Evolutionary conservation across 1,140 invertebrate genomes (phyloP).

Genomic region (Drosophila gunungcola): DNA sequence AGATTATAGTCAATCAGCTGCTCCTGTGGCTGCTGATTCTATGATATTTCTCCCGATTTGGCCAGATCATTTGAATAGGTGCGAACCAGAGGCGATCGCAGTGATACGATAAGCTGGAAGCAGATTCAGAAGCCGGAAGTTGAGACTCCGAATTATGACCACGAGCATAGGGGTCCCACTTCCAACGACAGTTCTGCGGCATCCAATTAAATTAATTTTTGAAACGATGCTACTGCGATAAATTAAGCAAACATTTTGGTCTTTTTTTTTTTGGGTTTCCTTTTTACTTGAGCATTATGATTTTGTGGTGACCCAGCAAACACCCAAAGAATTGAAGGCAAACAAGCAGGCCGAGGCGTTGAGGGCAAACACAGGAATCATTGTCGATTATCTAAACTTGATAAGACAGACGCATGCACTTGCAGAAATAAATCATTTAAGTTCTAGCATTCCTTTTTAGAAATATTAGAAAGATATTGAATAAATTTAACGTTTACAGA

Average conservation of each 20-base stretch:
- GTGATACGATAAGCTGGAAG: conserved; percentile 50
- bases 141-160: conserved; percentile 68
- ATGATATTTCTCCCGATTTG: conserved; percentile 15
- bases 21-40: conserved; percentile 28
- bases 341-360: conserved; percentile 60
- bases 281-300: conserved; percentile 24
- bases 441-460: not conserved
- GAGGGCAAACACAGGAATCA: conserved; percentile 62
- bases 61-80: conserved; percentile 73
- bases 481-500: too few relatives aligned
- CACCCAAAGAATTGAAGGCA: conserved; percentile 34
- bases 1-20: conserved; percentile 66
- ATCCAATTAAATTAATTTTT: conserved; percentile 83
- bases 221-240: conserved; percentile 79
- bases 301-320: conserved; percentile 31
- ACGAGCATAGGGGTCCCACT: conserved; percentile 55
- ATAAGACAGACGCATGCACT: conserved; percentile 59
- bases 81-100: conserved; percentile 65
- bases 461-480: too few relatives aligned
- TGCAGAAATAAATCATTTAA: not conserved
- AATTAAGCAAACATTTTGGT: conserved; percentile 76
- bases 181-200: conserved; percentile 33
- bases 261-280: conserved; percentile 31
- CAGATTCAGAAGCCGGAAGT: conserved; percentile 46
- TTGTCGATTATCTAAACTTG: conserved; percentile 70